A percentile compares a stretch with the other conserved stretches of the same genome.
phyloP scores from a whole-genome alignment of 2,113 vertebrate genomes.

The Podarcis muralis region DNA sequence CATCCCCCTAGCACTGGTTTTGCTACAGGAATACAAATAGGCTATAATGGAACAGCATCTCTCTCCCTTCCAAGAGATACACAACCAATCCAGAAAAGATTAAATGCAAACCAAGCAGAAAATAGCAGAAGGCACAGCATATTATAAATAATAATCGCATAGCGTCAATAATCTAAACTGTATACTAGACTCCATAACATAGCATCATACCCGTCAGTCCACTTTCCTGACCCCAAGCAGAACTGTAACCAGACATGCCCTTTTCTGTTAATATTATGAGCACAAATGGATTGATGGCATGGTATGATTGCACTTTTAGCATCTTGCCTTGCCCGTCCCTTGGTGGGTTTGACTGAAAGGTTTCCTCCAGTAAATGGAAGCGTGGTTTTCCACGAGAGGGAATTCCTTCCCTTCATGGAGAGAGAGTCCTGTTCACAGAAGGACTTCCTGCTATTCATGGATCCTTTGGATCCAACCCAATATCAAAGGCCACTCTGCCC shows the following conservation, averaged over 20 bases:
- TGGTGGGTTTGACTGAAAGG: neutral
- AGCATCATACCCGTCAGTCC: neutral
- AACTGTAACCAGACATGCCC: too few species aligned
- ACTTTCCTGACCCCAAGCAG: neutral
- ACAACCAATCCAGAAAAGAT: constrained; percentile 7
- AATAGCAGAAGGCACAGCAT: neutral
- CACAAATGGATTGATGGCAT: neutral
- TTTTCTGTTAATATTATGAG: neutral
- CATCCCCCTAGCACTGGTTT: neutral
- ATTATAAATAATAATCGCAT: neutral
- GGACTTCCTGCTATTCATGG: neutral
- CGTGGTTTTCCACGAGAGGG: neutral
- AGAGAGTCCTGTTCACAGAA: neutral
- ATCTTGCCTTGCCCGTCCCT: too few species aligned
- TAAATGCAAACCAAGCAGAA: neutral
- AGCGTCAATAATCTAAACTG: neutral
- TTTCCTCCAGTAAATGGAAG: neutral
- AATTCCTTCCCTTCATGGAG: neutral
- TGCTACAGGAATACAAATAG: neutral
- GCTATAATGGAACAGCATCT: neutral
- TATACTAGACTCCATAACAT: neutral
- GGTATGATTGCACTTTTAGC: neutral
- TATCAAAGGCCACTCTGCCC: neutral
- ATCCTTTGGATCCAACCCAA: neutral
- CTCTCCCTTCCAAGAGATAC: neutral